These are phyloP conservation scores for Falco concolor DNA, from an alignment of 2,797 vertebrate genomes.

Conservation along the genomic window DNA sequence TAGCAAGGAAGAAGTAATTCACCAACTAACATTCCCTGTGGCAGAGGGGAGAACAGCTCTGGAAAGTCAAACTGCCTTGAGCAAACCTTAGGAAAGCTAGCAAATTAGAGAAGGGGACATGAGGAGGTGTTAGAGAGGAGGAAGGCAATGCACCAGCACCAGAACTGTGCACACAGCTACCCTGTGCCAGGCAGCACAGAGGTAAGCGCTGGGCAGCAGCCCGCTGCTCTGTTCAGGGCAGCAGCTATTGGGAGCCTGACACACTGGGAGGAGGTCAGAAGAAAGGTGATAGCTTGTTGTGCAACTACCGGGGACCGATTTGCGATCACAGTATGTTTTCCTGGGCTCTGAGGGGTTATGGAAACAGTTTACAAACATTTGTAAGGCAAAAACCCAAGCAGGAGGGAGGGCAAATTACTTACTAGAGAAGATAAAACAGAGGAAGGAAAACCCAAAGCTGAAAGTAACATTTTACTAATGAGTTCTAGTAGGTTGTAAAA, in stretches of 20 bases:
- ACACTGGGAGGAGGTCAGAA: background rate
- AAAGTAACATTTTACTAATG: background rate
- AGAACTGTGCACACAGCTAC: background rate
- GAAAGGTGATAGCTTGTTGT: background rate
- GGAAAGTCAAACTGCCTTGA: background rate
- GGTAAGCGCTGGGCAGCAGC: background rate
- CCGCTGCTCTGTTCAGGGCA: background rate
- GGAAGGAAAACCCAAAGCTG: background rate
- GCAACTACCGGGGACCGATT: background rate
- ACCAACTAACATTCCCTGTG: background rate
- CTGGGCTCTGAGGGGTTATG: background rate
- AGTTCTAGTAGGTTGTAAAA: background rate
- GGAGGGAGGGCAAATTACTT: background rate
- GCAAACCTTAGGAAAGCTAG: background rate
- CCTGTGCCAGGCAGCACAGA: background rate
- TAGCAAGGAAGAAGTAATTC: background rate
- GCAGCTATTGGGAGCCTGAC: background rate
- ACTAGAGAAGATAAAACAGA: background rate
- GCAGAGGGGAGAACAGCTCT: background rate
- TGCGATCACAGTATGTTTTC: background rate
- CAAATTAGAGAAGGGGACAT: background rate
- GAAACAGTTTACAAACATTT: slow-evolving; percentile 5
- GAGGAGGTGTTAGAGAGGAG: background rate
- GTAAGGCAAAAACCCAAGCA: background rate
- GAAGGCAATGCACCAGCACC: background rate